Percentiles rank a stretch among this genome's conserved stretches.
phyloP scores from a whole-genome alignment of 2,888 invertebrate genomes.

The Capitulum mitella region DNA sequence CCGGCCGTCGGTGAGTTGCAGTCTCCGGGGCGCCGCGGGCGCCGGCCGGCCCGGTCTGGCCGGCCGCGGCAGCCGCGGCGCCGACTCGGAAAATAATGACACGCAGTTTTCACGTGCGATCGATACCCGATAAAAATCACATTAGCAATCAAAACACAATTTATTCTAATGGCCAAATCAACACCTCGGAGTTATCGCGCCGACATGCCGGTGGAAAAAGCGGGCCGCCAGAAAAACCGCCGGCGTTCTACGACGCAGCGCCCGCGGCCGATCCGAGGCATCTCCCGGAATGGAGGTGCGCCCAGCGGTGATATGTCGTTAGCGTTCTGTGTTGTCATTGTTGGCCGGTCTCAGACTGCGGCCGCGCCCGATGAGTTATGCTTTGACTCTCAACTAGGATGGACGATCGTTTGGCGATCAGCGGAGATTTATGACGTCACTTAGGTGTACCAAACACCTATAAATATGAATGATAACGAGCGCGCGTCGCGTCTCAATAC shows the following conservation, averaged over 20 bases:
- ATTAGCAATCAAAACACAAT: conserved; percentile 25
- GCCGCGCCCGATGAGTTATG: neutral
- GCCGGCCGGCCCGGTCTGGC: neutral
- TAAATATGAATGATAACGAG: conserved; percentile 24
- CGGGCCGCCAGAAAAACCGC: neutral
- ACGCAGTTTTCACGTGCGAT: neutral
- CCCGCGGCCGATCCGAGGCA: neutral
- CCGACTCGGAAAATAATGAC: neutral
- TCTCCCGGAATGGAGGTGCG: neutral
- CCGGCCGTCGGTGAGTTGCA: neutral
- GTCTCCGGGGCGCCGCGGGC: neutral
- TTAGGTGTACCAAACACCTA: conserved; percentile 20
- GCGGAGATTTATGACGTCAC: conserved; percentile 11
- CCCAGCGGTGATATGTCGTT: neutral
- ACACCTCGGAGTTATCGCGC: neutral
- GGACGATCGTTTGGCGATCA: neutral
- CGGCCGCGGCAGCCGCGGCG: neutral
- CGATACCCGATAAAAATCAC: conserved; percentile 1
- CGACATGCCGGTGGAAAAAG: neutral
- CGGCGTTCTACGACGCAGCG: neutral
- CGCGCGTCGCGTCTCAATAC: neutral
- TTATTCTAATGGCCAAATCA: neutral
- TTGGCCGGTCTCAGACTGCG: neutral
- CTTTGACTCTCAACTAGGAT: neutral
- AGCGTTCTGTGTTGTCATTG: conserved; percentile 18